Conservation (phyloP, 2,797 vertebrate species). For the Rhinichthys osculus region DNA sequence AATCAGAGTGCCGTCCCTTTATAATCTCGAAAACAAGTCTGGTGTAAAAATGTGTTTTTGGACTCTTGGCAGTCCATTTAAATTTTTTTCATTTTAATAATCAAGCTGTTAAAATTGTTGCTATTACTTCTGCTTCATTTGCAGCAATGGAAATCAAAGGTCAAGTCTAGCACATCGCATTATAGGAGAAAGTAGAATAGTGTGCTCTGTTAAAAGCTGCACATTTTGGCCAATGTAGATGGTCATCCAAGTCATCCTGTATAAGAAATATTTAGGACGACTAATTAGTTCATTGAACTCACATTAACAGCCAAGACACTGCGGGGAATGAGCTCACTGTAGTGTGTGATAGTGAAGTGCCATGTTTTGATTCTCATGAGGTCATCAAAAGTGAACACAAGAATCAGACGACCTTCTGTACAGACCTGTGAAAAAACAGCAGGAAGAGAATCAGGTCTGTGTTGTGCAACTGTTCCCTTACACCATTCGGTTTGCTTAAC, state of each 20-base stretch:
- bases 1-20: not conserved
- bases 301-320: conserved; percentile 99
- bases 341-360: conserved; percentile 99
- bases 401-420: conserved; percentile 94
- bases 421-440: conserved; percentile 83
- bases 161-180: not conserved
- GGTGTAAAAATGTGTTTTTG: not conserved
- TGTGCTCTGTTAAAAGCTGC: not conserved
- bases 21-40: not conserved
- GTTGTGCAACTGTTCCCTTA: not conserved
- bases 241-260: conserved; percentile 1
- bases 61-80: not conserved
- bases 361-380: conserved; percentile 99
- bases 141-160: not conserved
- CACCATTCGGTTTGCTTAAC: not conserved
- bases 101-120: not conserved
- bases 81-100: not conserved
- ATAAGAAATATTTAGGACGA: not conserved
- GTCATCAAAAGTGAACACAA: conserved; percentile 99
- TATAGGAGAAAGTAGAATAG: not conserved
- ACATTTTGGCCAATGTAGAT: not conserved
- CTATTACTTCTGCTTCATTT: not conserved
- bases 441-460: conserved; percentile 3
- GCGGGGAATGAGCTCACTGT: conserved; percentile 97
- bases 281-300: conserved; percentile 71